phyloP scores from a whole-genome alignment of 2,888 invertebrate genomes.

The Eupithecia dodoneata region DNA sequence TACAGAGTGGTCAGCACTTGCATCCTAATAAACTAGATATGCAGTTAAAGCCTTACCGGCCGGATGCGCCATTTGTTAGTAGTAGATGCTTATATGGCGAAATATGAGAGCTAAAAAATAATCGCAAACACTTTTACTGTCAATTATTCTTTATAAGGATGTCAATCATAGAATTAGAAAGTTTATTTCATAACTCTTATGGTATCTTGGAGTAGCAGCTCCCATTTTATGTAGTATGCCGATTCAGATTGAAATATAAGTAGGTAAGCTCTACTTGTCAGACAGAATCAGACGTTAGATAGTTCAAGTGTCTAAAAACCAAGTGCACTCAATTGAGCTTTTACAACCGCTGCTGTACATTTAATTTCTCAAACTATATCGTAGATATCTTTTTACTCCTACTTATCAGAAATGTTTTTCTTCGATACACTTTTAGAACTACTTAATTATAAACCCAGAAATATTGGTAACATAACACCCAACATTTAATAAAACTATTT shows the following conservation, averaged over 20 bases:
- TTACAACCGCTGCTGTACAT: neutral
- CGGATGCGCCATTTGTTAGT: conserved; percentile 47
- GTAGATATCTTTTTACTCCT: neutral
- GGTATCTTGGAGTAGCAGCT: conserved; percentile 23
- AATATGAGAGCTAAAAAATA: conserved; percentile 45
- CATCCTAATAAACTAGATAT: conserved; percentile 8
- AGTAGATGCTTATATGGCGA: conserved; percentile 45
- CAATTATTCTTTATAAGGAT: conserved; percentile 24
- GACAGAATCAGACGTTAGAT: neutral
- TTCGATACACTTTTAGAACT: neutral
- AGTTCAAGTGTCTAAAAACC: conserved; percentile 54
- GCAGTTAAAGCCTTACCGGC: conserved; percentile 11
- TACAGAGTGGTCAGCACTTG: conserved; percentile 23
- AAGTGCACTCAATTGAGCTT: neutral
- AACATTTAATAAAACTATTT: neutral
- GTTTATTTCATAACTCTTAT: conserved; percentile 47
- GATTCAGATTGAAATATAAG: neutral
- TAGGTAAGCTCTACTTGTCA: neutral
- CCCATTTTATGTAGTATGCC: neutral
- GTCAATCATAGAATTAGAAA: conserved; percentile 50
- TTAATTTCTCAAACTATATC: neutral
- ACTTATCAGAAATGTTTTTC: conserved; percentile 11
- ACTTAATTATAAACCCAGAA: conserved; percentile 16
- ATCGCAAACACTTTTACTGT: conserved; percentile 20
- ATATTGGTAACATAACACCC: conserved; percentile 27